Base-by-base conservation (phyloP, 2,888 invertebrate genomes). In the Chorisops tibialis region DNA sequence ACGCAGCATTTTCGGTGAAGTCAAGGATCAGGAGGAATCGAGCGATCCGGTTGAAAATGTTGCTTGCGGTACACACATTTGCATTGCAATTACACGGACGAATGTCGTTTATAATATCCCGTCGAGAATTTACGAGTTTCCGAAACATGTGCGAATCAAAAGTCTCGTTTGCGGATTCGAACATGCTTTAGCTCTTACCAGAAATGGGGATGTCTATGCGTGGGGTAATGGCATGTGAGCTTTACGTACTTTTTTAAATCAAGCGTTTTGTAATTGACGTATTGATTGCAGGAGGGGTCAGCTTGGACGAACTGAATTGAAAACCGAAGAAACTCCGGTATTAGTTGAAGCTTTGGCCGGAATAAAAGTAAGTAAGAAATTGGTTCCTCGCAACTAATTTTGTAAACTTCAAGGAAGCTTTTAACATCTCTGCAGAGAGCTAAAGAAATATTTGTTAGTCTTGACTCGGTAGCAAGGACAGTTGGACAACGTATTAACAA, bases 191-290 rank as follows among this genome's bases (percentile, higher is more conserved):
- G 69, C 91, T 52, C 79, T 94, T 6, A 87, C 88, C 52, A 79
- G 81, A 52, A 78, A 79, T 69, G 93, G 93, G 1, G 81, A 83
- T 69, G 83, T 95, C n/a, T 92, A 87, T 70, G 85, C 87, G 3
- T 91, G 87, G 85, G 95, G 95, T 43, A 84, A 84, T 74, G 93
- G 93, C 70, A 87, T 91, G 93, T 93, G 79, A 71, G 73, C 24
- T 14, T 12, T 50, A 7, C 4, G 4, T 2, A n/a, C 14, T 14
- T 11, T 14, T 30, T 43, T 6, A 49, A 35, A 47, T 41, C 61
- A 54, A 48, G 43, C n/a, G 21, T 48, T 52, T 37, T 7, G 2
- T 19, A 19, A 22, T 39, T 4, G n/a, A 2, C 41, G 19, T 1
- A 4, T 14, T 22, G 4, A 49, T 80, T 80, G 63, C 71, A 95